A percentile compares a stretch with the other conserved stretches of the same genome.
Conservation (phyloP, 2,888 invertebrate genomes). For the Criorhina ranunculi region DNA sequence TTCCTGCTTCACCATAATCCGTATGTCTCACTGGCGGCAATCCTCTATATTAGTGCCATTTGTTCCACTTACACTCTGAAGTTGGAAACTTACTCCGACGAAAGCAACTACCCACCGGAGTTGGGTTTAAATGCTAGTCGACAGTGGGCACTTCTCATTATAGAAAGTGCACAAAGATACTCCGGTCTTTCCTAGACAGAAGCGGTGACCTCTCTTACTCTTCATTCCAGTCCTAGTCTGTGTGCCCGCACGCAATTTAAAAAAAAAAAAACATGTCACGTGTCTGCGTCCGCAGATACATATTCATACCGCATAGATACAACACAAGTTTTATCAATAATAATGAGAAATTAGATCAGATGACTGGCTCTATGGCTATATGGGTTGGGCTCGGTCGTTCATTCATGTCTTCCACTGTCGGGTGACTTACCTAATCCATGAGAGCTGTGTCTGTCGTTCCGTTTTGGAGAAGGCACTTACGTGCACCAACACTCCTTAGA, state of each 20-base stretch:
- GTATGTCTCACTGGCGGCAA: constrained; percentile 23
- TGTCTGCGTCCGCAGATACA: constrained; percentile 25
- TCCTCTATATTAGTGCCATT: constrained; percentile 66
- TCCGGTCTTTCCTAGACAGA: constrained; percentile 45
- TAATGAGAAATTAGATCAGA: constrained; percentile 68
- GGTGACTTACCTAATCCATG: constrained; percentile 61
- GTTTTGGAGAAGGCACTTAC: constrained; percentile 62
- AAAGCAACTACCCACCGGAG: constrained; percentile 25
- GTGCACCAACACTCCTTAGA: constrained; percentile 67
- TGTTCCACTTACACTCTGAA: constrained; percentile 67
- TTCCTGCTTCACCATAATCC: constrained; percentile 67
- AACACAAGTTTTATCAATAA: constrained; percentile 44
- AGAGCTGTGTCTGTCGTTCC: constrained; percentile 34
- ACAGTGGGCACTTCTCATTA: constrained; percentile 41
- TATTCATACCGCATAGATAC: constrained; percentile 22
- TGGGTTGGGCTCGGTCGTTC: constrained; percentile 55
- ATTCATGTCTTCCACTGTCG: constrained; percentile 45
- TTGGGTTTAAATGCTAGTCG: constrained; percentile 22
- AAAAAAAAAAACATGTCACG: constrained; percentile 58
- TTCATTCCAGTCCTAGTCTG: background rate
- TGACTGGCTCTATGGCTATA: background rate
- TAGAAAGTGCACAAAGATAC: constrained; percentile 60
- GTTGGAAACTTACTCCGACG: constrained; percentile 45
- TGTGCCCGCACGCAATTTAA: constrained; percentile 37
- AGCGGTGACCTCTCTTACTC: constrained; percentile 37